phyloP scores from a whole-genome alignment of 2,888 invertebrate species.

The Lochmaea capreae region DNA sequence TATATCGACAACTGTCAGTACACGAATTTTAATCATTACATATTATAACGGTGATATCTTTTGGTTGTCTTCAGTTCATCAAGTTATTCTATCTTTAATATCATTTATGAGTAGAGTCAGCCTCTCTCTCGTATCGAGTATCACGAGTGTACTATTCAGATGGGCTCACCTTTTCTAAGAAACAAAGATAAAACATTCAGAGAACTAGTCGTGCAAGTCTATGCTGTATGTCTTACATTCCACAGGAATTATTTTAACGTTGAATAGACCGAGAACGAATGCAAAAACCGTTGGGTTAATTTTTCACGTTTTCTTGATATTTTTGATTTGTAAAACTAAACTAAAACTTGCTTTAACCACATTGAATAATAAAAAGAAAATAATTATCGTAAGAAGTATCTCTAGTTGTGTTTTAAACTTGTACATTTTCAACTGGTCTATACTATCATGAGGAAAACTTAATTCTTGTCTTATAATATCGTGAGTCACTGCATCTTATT shows the following conservation, averaged over 20 bases:
- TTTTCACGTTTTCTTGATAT: not conserved
- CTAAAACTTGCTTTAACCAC: no score
- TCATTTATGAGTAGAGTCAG: slow-evolving; percentile 5
- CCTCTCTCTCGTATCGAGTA: not conserved
- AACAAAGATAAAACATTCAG: slow-evolving; percentile 33
- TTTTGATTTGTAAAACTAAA: no score
- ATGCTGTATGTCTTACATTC: slow-evolving; percentile 48
- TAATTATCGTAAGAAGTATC: no score
- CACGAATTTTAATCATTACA: no score
- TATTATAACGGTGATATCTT: not conserved
- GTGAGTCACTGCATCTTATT: slow-evolving; percentile 43
- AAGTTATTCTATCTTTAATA: slow-evolving; percentile 6
- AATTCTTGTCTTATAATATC: slow-evolving; percentile 34
- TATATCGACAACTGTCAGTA: no score
- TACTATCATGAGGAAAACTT: slow-evolving; percentile 40
- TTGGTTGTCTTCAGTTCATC: slow-evolving; percentile 14
- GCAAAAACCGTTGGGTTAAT: not conserved
- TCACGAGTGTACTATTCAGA: slow-evolving; percentile 5
- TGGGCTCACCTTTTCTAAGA: slow-evolving; percentile 18
- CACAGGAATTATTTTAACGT: slow-evolving; percentile 46
- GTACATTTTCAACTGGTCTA: not conserved
- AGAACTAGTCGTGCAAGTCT: slow-evolving; percentile 49
- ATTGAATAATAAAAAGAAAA: no score
- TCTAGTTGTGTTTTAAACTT: no score
- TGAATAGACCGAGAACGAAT: not conserved